A percentile compares a stretch with the other conserved stretches of the same genome.
Evolutionary conservation across 2,888 invertebrate genomes (phyloP).

Genomic region (Trichopria drosophilae): DNA sequence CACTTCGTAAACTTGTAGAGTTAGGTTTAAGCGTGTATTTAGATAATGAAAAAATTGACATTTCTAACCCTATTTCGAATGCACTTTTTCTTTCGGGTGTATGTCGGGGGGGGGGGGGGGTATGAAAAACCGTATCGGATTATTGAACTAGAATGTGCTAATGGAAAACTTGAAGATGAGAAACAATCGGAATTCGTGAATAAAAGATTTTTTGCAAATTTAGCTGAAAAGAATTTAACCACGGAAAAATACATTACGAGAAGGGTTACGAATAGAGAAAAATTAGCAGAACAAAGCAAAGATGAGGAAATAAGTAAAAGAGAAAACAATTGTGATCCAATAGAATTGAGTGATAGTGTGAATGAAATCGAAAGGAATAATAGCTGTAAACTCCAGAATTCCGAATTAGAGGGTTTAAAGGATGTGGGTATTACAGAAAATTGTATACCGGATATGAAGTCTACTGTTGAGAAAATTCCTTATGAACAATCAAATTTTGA

Average conservation of each 20-base stretch:
- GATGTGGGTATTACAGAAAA: too few species aligned
- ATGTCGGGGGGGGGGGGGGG: too few species aligned
- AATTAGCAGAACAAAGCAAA: not conserved
- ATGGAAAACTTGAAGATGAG: not conserved
- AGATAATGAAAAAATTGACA: constrained; percentile 29
- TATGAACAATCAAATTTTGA: constrained; percentile 5
- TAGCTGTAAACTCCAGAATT: too few species aligned
- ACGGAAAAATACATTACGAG: not conserved
- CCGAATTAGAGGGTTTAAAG: too few species aligned
- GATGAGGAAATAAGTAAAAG: too few species aligned
- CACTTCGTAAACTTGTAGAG: too few species aligned
- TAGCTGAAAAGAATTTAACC: not conserved
- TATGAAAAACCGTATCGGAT: constrained; percentile 33
- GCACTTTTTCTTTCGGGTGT: constrained; percentile 27
- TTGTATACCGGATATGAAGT: too few species aligned
- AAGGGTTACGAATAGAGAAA: not conserved
- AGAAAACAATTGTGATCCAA: too few species aligned
- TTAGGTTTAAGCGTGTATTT: constrained; percentile 30
- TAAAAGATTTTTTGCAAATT: constrained; percentile 13
- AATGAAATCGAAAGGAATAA: too few species aligned
- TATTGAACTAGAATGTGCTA: constrained; percentile 27
- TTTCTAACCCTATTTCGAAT: constrained; percentile 27
- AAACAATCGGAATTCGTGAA: not conserved
- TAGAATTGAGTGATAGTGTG: too few species aligned
- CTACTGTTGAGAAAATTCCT: too few species aligned